These are phyloP conservation scores for Artemisiospiza belli DNA, from an alignment of 2,113 vertebrate genomes.

Conservation along the genomic window DNA sequence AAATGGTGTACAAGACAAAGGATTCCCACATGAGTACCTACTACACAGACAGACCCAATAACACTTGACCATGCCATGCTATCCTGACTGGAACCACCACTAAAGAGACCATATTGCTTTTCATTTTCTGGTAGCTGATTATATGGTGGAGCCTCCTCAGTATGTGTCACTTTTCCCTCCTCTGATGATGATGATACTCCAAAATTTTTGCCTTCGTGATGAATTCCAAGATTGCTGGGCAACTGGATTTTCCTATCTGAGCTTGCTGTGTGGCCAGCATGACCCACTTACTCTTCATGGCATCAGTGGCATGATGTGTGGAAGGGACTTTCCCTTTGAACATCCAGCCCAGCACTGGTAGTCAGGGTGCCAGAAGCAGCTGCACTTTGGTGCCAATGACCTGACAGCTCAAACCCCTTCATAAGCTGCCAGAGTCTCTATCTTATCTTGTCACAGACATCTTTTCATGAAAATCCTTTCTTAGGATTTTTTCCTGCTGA, in stretches of 20 bases:
- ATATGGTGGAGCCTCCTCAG: background rate
- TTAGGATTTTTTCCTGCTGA: no score
- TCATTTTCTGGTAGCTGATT: background rate
- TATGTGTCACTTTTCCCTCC: background rate
- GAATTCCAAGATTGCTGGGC: background rate
- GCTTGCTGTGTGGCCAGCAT: background rate
- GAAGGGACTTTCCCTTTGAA: background rate
- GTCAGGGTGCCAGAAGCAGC: background rate
- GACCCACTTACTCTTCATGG: background rate
- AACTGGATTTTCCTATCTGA: background rate
- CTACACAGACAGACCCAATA: background rate
- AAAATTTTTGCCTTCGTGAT: background rate
- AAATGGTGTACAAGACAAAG: rapidly evolving
- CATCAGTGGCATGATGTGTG: background rate
- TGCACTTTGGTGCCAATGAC: rapidly evolving
- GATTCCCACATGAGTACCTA: background rate
- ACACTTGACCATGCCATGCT: background rate
- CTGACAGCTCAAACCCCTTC: background rate
- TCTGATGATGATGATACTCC: background rate
- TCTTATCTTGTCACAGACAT: no score
- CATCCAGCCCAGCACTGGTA: background rate
- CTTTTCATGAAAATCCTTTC: no score
- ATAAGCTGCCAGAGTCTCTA: background rate
- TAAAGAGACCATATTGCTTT: background rate
- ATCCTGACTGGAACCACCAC: background rate